Conservation (phyloP, 2,797 vertebrate species). For the Danio jaintianensis region DNA sequence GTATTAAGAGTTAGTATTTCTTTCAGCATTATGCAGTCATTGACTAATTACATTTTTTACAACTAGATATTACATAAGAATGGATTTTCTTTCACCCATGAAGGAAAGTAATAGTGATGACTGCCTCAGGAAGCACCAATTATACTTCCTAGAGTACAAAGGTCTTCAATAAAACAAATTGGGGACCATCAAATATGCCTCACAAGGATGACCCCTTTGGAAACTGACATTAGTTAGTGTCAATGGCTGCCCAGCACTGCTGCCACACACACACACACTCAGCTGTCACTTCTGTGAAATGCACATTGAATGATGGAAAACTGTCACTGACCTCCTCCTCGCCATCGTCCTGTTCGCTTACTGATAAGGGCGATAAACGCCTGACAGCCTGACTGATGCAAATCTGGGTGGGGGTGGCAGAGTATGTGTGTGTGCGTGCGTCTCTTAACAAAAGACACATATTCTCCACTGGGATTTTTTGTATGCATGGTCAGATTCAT, state of each 20-base stretch:
- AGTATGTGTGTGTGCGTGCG: neutral
- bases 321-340: conserved; percentile 46
- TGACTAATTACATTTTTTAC: too few species aligned
- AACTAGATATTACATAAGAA: too few species aligned
- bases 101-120: neutral
- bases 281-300: conserved; percentile 35
- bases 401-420: conserved; percentile 40
- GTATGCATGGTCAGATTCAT: conserved; percentile 11
- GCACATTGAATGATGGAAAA: conserved; percentile 37
- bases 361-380: conserved; percentile 43
- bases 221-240: neutral
- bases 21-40: neutral
- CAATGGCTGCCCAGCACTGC: conserved; percentile 3
- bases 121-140: neutral
- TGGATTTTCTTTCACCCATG: neutral
- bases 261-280: neutral
- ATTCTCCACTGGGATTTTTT: conserved; percentile 14
- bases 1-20: neutral
- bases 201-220: neutral
- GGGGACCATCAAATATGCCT: neutral
- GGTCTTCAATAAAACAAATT: conserved; percentile 13
- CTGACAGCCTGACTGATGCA: conserved; percentile 47
- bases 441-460: conserved; percentile 41
- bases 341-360: conserved; percentile 37
- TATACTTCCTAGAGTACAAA: conserved; percentile 5